Base-by-base conservation (phyloP, 2,113 vertebrate genomes). In the Eurypyga helias region DNA sequence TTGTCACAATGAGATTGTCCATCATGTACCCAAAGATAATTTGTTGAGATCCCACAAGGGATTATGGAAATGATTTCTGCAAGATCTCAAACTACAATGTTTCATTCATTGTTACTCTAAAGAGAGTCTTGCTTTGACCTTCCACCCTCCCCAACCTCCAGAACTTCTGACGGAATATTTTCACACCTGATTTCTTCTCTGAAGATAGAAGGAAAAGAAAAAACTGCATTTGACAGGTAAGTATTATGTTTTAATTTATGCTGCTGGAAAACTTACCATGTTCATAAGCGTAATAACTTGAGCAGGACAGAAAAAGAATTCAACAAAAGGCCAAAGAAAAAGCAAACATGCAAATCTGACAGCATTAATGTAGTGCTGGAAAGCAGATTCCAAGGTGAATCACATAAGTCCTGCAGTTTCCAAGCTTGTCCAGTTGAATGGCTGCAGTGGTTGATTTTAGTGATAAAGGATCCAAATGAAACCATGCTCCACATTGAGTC, bases 101-200 rank as follows among this genome's bases (percentile, higher is more conserved):
- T 81, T 90, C 10, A 87, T 69, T 77, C 10, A 24, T 77, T 12
- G 0, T 14, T 31, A 41, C n/a, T 57, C 26, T 11, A 33, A 72
- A 61, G 10, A 6, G 5, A 67, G 21, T 7, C 7, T 8, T 89
- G 9, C 23, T 83, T 91, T 77, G n/a, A 46, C 38, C 51, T 83
- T 70, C 15, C 17, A 19, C 12, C 3, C n/a, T 1, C 6, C 3
- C 2, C 1, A 8, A 2, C 10, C 4, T 12, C 24, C 7, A 19
- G 43, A 18, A 15, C 19, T 64, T 57, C 23, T 33, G 36, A 57
- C 34, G 94, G 64, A 61, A 25, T 51, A 17, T 82, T 90, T 87
- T 70, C 26, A 46, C 6, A 73, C 61, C 19, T 77, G 28, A 65
- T 87, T 78, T 79, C 34, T 80, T 81, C 48, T 72, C 81, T 83